A percentile compares a stretch with the other conserved stretches of the same genome.
Conservation (phyloP, 2,113 vertebrate genomes). For the Carollia perspicillata region DNA sequence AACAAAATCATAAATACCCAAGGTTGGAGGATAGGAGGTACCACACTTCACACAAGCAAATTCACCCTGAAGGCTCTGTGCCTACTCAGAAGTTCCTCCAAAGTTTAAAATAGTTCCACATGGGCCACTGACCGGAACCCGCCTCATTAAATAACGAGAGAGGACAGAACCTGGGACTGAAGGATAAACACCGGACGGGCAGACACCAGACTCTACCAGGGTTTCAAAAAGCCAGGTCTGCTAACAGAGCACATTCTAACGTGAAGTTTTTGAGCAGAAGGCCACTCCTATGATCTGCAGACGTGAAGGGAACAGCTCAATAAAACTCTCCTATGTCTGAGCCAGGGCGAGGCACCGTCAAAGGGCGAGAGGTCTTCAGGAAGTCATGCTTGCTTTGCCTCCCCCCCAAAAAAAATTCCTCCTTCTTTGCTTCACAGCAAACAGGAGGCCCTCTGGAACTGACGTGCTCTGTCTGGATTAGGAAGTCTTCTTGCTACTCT, state of each 20-base stretch:
- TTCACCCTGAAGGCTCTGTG: neutral
- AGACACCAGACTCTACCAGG: neutral
- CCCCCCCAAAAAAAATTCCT: neutral
- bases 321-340: neutral
- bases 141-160: neutral
- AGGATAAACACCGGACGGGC: neutral
- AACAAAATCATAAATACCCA: neutral
- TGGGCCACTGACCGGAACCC: neutral
- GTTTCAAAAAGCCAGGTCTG: constrained; percentile 5
- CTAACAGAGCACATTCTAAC: constrained; percentile 17
- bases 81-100: neutral
- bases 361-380: neutral
- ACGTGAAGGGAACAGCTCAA: neutral
- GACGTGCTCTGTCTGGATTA: neutral
- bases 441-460: neutral
- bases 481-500: neutral
- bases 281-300: neutral
- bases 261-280: neutral
- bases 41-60: neutral
- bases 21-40: neutral
- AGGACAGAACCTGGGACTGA: neutral
- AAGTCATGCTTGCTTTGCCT: neutral
- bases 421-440: neutral
- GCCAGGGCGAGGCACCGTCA: neutral
- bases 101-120: neutral